These are phyloP conservation scores for Leuciscus idus DNA, from an alignment of 2,113 vertebrate species.

Conservation along the genomic window DNA sequence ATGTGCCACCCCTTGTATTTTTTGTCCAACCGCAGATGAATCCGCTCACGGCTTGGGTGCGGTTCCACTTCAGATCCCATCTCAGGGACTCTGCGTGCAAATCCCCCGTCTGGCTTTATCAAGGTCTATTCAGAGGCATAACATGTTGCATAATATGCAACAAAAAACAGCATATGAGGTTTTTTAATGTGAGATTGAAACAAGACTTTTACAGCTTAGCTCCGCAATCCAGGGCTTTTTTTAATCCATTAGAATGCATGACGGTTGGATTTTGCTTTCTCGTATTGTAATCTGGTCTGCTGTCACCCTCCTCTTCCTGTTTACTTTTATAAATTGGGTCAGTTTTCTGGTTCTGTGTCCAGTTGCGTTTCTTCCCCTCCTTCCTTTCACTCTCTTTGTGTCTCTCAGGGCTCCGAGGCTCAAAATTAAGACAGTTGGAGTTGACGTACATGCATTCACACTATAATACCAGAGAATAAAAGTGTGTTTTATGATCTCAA, in stretches of 20 bases:
- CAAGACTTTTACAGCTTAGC: conserved; percentile 18
- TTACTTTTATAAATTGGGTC: neutral
- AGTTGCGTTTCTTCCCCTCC: neutral
- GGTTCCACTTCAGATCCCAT: neutral
- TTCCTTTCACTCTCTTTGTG: neutral
- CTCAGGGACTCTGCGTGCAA: neutral
- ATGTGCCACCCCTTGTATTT: neutral
- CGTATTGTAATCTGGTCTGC: conserved; percentile 26
- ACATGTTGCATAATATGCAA: conserved; percentile 8
- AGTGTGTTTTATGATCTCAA: neutral
- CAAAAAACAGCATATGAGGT: conserved; percentile 7
- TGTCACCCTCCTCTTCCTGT: neutral
- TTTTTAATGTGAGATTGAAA: conserved; percentile 13
- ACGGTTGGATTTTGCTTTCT: conserved; percentile 38
- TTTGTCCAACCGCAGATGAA: neutral
- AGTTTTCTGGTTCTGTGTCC: neutral
- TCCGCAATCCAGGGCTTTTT: conserved; percentile 33
- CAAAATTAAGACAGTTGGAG: neutral
- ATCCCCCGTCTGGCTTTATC: neutral
- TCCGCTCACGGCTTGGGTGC: neutral
- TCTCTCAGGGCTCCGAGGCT: conserved; percentile 28
- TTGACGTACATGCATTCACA: neutral
- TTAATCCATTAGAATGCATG: conserved; percentile 39
- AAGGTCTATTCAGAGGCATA: conserved; percentile 23
- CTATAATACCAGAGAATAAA: neutral